A percentile compares a stretch with the other conserved stretches of the same genome.
Evolutionary conservation across 2,888 invertebrate species (phyloP).

Genomic region (Achlya flavicornis): DNA sequence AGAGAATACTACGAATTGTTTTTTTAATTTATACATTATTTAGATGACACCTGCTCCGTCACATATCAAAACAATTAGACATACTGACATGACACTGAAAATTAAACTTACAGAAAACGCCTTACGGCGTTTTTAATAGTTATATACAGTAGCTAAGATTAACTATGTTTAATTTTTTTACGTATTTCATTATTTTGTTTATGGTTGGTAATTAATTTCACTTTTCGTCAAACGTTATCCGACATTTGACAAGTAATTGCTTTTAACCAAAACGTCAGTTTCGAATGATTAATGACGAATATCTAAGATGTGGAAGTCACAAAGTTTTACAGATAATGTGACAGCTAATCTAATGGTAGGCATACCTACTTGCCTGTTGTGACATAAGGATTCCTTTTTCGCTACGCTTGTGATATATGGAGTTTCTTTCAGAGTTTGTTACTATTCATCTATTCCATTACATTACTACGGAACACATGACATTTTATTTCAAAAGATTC

Average conservation of each 20-base stretch:
- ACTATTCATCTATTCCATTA: background rate
- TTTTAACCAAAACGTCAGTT: conserved; percentile 19
- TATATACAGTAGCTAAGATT: background rate
- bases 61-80: background rate
- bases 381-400: background rate
- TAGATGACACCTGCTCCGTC: background rate
- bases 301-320: conserved; percentile 20
- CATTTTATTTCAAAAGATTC: background rate
- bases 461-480: background rate
- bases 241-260: conserved; percentile 22
- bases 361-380: conserved; percentile 26
- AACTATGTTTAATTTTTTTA: background rate
- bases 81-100: background rate
- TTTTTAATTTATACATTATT: background rate
- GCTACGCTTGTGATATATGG: background rate
- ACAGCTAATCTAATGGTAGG: conserved; percentile 20
- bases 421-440: background rate
- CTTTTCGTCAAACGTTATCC: conserved; percentile 1
- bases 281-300: conserved; percentile 33
- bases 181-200: background rate
- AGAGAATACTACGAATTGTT: background rate
- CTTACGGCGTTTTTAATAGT: background rate
- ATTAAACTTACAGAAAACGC: background rate
- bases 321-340: conserved; percentile 24
- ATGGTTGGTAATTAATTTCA: conserved; percentile 3